Evolutionary conservation across 1,140 invertebrate genomes (phyloP).

Genomic region (Orius laevigatus): DNA sequence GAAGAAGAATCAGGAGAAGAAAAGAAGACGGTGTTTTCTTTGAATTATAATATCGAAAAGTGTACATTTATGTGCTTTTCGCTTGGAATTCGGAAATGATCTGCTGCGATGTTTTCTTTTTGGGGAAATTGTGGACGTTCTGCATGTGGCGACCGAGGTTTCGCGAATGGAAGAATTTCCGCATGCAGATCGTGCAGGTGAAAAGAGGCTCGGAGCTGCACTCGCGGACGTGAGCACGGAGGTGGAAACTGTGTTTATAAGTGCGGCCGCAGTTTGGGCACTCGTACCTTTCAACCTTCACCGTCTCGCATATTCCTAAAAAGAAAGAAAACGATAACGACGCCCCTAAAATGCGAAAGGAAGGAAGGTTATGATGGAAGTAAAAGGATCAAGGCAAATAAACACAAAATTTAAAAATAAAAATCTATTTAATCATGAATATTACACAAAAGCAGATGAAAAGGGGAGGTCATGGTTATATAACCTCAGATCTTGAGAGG

Average conservation of each 20-base stretch:
- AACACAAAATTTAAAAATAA: slow-evolving; percentile 4
- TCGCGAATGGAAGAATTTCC: slow-evolving; percentile 14
- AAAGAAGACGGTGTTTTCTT: too few relatives aligned
- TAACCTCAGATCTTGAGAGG: too few relatives aligned
- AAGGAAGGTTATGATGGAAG: not conserved
- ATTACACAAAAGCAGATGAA: too few relatives aligned
- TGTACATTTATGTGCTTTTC: too few relatives aligned
- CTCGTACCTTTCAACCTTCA: slow-evolving; percentile 10
- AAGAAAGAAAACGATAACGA: not conserved
- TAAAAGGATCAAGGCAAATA: slow-evolving; percentile 1
- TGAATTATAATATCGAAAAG: too few relatives aligned
- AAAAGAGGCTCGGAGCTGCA: slow-evolving; percentile 21
- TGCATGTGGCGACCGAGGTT: slow-evolving; percentile 17
- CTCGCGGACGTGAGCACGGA: slow-evolving; percentile 20
- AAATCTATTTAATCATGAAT: not conserved
- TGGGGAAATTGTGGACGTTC: slow-evolving; percentile 17
- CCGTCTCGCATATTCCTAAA: not conserved
- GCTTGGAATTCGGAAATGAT: too few relatives aligned
- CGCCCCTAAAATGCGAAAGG: not conserved
- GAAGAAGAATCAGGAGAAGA: not conserved
- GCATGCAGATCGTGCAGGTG: slow-evolving; percentile 25
- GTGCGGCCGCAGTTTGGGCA: slow-evolving; percentile 20
- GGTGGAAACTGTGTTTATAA: slow-evolving; percentile 21
- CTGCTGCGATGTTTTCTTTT: too few relatives aligned
- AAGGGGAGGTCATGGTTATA: too few relatives aligned